These are phyloP conservation scores for Atrichornis clamosus DNA, from an alignment of 2,113 vertebrate genomes.

Conservation along the genomic window DNA sequence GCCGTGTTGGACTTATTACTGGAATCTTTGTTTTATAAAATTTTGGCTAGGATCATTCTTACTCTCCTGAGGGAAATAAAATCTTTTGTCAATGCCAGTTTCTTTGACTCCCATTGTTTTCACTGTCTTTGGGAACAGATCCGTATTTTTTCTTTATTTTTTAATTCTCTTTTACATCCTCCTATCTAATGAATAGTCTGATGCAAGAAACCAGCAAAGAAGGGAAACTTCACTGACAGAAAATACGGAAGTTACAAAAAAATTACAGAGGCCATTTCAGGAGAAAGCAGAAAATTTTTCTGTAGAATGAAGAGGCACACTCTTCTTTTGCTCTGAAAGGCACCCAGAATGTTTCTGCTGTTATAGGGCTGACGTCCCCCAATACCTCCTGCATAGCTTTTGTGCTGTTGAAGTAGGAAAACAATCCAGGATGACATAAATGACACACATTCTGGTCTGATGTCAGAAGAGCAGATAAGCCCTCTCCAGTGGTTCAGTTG, in stretches of 20 bases:
- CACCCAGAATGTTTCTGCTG: background rate
- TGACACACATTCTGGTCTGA: background rate
- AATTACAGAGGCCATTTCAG: background rate
- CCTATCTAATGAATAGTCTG: constrained; percentile 50
- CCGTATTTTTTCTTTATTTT: constrained; percentile 36
- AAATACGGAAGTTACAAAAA: constrained; percentile 10
- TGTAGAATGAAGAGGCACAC: background rate
- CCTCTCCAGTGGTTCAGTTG: accelerated
- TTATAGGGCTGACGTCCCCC: background rate
- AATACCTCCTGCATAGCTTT: background rate
- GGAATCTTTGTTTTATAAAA: constrained; percentile 45
- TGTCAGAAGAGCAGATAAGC: background rate
- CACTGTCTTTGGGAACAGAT: constrained; percentile 39
- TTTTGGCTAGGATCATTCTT: background rate
- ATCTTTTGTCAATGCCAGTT: constrained; percentile 16
- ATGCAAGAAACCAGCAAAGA: constrained; percentile 35
- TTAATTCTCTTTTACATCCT: constrained; percentile 26
- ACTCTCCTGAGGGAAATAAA: constrained; percentile 44
- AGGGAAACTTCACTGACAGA: background rate
- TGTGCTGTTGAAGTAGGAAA: background rate
- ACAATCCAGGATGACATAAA: background rate
- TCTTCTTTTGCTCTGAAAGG: background rate
- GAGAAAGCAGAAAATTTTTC: background rate
- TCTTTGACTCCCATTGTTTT: constrained; percentile 55
- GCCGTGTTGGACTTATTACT: background rate